Conservation (phyloP, 2,797 vertebrate species). For the Brachyalestes nurse region DNA sequence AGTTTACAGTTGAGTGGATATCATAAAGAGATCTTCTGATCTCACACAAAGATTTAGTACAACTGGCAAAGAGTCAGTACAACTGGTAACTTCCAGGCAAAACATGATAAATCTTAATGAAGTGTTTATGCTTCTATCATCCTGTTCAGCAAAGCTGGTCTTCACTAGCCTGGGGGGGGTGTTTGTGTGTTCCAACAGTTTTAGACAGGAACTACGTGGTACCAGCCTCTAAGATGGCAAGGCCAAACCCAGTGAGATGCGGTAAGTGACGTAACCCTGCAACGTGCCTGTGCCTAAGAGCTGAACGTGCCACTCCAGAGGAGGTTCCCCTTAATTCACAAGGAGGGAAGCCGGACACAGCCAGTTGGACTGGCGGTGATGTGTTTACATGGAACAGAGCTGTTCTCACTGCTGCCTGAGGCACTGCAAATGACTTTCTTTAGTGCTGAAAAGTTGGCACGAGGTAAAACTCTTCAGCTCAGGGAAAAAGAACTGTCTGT, state of each 20-base stretch:
- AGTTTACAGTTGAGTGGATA: background rate
- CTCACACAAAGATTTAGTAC: background rate
- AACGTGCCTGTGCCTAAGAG: background rate
- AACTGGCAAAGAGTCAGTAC: no score
- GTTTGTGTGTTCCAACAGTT: background rate
- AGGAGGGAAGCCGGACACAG: conserved; percentile 13
- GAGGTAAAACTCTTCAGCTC: background rate
- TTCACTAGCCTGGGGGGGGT: background rate
- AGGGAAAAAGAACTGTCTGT: background rate
- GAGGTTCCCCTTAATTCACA: conserved; percentile 20
- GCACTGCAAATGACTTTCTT: conserved; percentile 27
- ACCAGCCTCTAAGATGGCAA: conserved; percentile 16
- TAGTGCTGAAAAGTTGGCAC: conserved; percentile 17
- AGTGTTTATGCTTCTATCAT: conserved; percentile 16
- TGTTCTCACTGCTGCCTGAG: conserved; percentile 4
- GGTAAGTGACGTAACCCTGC: conserved; percentile 33
- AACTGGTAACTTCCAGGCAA: background rate
- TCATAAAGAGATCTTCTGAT: background rate
- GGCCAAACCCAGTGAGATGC: conserved; percentile 18
- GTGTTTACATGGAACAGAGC: conserved; percentile 40
- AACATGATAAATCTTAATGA: conserved; percentile 30
- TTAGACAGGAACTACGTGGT: background rate
- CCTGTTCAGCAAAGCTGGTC: background rate
- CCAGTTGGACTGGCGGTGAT: conserved; percentile 23
- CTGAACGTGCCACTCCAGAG: background rate